Evolutionary conservation across 2,888 invertebrate species (phyloP).

Genomic region (Spisula subtruncata): DNA sequence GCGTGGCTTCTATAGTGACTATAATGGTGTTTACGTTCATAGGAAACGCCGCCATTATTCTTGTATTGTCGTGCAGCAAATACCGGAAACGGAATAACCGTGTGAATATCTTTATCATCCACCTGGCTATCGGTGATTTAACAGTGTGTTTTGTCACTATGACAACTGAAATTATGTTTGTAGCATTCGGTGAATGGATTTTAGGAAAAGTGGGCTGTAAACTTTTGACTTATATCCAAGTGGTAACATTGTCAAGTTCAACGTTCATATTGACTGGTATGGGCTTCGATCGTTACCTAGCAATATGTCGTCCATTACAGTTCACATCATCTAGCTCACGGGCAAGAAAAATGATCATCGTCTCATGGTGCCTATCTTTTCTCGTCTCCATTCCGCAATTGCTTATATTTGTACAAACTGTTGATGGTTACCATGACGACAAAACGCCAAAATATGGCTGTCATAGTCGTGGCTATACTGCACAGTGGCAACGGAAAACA

Average conservation of each 20-base stretch:
- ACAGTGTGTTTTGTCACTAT: conserved; percentile 88
- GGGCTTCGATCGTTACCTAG: conserved; percentile 88
- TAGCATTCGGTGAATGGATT: conserved; percentile 88
- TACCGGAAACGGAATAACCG: conserved; percentile 86
- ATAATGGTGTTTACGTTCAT: conserved; percentile 87
- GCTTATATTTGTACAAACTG: conserved; percentile 87
- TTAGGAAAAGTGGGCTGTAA: conserved; percentile 87
- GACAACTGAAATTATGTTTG: conserved; percentile 88
- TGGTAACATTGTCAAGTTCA: conserved; percentile 88
- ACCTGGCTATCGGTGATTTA: conserved; percentile 88
- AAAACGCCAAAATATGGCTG: conserved; percentile 85
- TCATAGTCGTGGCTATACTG: conserved; percentile 87
- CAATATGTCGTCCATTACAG: conserved; percentile 87
- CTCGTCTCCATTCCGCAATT: conserved; percentile 87
- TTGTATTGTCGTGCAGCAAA: conserved; percentile 86
- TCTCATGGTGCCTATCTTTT: conserved; percentile 87
- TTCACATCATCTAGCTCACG: conserved; percentile 83
- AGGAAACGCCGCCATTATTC: conserved; percentile 87
- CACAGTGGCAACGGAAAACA: conserved; percentile 88
- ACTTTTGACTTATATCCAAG: conserved; percentile 87
- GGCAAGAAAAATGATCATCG: conserved; percentile 86
- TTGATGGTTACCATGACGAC: conserved; percentile 83
- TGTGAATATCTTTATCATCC: conserved; percentile 88
- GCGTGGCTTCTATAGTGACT: conserved; percentile 86
- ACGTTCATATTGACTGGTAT: conserved; percentile 88